Conservation (phyloP, 2,888 invertebrate genomes). For the Lepidochrysops patricia region DNA sequence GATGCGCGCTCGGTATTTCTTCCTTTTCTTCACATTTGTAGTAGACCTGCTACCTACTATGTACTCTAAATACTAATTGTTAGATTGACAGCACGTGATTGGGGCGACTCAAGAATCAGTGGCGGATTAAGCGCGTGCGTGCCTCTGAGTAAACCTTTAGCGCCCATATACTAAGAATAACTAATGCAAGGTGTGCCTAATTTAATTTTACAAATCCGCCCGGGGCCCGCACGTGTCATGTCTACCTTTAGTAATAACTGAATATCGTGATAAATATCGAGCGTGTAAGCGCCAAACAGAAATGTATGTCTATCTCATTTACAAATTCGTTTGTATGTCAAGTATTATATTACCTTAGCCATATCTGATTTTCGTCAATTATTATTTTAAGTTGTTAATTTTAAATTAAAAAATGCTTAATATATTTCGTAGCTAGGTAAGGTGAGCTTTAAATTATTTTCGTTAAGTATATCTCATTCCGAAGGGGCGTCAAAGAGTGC, state of each 20-base stretch:
- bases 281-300: background rate
- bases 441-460: conserved; percentile 11
- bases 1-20: background rate
- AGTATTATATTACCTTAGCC: conserved; percentile 11
- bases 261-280: background rate
- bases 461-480: conserved; percentile 13
- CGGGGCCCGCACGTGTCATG: too few relatives aligned
- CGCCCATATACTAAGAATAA: too few relatives aligned
- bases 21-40: too few relatives aligned
- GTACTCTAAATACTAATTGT: too few relatives aligned
- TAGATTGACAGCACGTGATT: too few relatives aligned
- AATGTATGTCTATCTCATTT: background rate
- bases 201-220: too few relatives aligned
- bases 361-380: conserved; percentile 23
- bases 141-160: too few relatives aligned
- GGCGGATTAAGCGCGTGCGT: too few relatives aligned
- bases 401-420: conserved; percentile 9
- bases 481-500: conserved; percentile 11
- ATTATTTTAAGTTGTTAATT: conserved; percentile 13
- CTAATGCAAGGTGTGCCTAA: too few relatives aligned
- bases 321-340: background rate
- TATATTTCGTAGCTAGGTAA: conserved; percentile 11
- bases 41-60: too few relatives aligned
- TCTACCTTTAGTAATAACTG: too few relatives aligned
- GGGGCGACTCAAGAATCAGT: too few relatives aligned